Conservation (phyloP, 2,797 vertebrate genomes). For the Clamator glandarius region DNA sequence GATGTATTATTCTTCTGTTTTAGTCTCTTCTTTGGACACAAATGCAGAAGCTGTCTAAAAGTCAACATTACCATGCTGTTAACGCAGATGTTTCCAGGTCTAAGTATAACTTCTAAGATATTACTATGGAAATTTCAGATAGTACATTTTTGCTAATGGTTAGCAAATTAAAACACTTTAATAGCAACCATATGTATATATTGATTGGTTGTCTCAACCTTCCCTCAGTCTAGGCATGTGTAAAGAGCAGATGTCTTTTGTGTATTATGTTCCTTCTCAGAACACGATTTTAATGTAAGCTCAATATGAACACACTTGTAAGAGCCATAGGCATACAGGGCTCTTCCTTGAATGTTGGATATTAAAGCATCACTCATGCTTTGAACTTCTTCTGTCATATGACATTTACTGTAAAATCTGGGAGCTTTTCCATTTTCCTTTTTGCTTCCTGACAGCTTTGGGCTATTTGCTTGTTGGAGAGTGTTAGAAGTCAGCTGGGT, state of each 20-base stretch:
- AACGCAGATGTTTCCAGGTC: background rate
- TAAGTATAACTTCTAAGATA: background rate
- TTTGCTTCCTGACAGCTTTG: background rate
- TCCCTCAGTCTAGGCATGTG: background rate
- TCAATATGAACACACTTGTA: background rate
- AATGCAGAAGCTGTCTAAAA: background rate
- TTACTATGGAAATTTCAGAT: background rate
- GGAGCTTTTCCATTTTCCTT: background rate
- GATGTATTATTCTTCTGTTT: background rate
- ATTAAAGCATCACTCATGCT: background rate
- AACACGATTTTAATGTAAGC: background rate
- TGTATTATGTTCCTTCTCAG: background rate
- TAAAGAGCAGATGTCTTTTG: background rate
- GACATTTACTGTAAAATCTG: background rate
- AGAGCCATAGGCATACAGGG: background rate
- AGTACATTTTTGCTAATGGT: background rate
- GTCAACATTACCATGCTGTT: background rate
- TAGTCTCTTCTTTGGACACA: background rate
- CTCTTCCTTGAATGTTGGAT: background rate
- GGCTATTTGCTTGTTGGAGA: background rate
- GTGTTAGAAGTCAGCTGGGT: background rate
- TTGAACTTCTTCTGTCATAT: background rate
- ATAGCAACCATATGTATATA: background rate
- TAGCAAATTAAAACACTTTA: constrained; percentile 12
- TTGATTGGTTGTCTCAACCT: background rate